Conservation (phyloP, 2,888 invertebrate species). For the Sarcophaga variegata region DNA sequence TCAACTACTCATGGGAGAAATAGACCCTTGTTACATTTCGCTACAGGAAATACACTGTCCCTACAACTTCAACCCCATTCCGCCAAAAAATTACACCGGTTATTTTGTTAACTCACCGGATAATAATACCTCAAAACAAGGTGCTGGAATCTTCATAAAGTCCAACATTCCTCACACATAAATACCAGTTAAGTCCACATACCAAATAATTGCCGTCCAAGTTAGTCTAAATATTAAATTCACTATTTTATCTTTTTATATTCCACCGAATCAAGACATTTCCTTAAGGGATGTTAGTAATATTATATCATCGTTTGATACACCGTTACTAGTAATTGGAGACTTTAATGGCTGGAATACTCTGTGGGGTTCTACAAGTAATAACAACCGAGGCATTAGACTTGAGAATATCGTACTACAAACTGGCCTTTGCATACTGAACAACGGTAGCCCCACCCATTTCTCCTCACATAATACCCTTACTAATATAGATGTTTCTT, state of each 20-base stretch:
- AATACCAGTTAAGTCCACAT: no score
- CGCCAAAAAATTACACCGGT: neutral
- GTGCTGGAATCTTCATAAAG: no score
- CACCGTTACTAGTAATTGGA: neutral
- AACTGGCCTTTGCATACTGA: neutral
- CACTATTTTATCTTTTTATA: constrained; percentile 5
- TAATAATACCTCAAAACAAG: no score
- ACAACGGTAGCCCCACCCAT: neutral
- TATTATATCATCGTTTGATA: neutral
- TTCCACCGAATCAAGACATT: constrained; percentile 2
- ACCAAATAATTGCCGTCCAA: no score
- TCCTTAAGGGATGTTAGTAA: neutral
- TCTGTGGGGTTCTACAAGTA: neutral
- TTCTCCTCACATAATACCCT: no score
- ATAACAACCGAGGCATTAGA: neutral
- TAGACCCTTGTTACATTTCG: no score
- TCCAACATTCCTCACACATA: no score
- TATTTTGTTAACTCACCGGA: no score
- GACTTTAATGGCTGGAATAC: neutral
- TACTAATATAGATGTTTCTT: constrained; percentile 9
- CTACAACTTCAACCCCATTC: no score
- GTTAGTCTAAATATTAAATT: neutral
- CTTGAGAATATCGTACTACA: neutral
- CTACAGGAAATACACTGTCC: neutral
- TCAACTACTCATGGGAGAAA: no score